Evolutionary conservation across 2,797 vertebrate species (phyloP).

Genomic region (Psittacula echo): DNA sequence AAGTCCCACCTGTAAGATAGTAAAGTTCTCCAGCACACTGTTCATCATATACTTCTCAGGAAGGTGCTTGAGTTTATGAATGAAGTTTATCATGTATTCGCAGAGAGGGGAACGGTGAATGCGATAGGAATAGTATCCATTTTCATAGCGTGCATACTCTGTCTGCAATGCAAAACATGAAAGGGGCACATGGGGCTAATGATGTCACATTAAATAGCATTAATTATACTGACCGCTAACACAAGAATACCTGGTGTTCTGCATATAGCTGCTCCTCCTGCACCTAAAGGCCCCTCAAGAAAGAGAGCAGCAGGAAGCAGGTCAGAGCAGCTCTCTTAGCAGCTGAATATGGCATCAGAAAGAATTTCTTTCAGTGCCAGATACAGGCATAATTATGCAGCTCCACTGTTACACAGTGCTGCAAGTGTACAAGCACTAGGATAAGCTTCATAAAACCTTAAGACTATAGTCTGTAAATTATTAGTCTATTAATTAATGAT

Average conservation of each 20-base stretch:
- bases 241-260: background rate
- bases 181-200: background rate
- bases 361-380: background rate
- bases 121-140: slow-evolving; percentile 90
- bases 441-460: background rate
- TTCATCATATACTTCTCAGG: slow-evolving; percentile 99
- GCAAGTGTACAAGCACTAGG: background rate
- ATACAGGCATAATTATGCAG: background rate
- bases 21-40: slow-evolving; percentile 98
- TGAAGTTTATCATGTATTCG: slow-evolving; percentile 98
- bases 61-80: slow-evolving; percentile 96
- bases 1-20: slow-evolving; percentile 89
- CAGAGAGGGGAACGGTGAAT: slow-evolving; percentile 95
- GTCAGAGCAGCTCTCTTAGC: background rate
- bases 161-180: slow-evolving; percentile 79
- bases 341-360: background rate
- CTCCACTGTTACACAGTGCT: background rate
- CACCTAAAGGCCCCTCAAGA: background rate
- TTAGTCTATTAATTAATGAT: background rate
- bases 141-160: slow-evolving; percentile 92
- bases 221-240: background rate
- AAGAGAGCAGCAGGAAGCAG: background rate
- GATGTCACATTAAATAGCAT: background rate
- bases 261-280: background rate
- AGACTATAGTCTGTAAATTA: background rate